These are phyloP conservation scores for Struthidea cinerea DNA, from an alignment of 2,113 vertebrate genomes.

Conservation along the genomic window DNA sequence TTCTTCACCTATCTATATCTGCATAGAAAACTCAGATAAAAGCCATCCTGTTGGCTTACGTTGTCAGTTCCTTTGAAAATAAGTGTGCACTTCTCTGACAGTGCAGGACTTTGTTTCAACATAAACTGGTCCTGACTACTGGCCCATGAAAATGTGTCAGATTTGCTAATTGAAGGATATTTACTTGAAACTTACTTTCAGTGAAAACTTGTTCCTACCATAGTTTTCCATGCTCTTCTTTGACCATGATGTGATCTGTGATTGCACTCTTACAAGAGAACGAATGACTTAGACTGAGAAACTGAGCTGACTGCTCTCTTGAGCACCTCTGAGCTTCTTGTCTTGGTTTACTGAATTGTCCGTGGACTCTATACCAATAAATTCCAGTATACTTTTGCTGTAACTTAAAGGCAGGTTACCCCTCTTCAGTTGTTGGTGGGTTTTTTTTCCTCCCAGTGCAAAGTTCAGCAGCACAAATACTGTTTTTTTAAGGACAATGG, in stretches of 20 bases:
- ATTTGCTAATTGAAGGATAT: background rate
- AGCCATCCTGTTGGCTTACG: background rate
- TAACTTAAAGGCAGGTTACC: background rate
- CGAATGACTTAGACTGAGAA: background rate
- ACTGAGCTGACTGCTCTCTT: background rate
- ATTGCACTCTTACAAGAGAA: background rate
- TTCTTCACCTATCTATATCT: background rate
- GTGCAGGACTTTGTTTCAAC: background rate
- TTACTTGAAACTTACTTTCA: background rate
- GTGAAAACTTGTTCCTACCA: background rate
- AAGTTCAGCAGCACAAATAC: background rate
- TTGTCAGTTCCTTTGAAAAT: background rate
- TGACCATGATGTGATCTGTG: background rate
- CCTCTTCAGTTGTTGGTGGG: background rate
- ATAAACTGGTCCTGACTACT: background rate
- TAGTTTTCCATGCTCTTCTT: background rate
- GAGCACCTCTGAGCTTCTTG: background rate
- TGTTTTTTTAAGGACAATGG: background rate
- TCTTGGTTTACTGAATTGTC: background rate
- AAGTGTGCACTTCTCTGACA: background rate
- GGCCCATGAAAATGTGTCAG: background rate
- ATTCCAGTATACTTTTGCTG: background rate
- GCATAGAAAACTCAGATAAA: background rate
- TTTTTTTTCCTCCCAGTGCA: rapidly evolving
- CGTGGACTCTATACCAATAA: background rate